Percentiles rank a stretch among this genome's conserved stretches.
These are phyloP conservation scores for Theocolax elegans DNA, from an alignment of 1,140 invertebrate species.

Conservation along the genomic window DNA sequence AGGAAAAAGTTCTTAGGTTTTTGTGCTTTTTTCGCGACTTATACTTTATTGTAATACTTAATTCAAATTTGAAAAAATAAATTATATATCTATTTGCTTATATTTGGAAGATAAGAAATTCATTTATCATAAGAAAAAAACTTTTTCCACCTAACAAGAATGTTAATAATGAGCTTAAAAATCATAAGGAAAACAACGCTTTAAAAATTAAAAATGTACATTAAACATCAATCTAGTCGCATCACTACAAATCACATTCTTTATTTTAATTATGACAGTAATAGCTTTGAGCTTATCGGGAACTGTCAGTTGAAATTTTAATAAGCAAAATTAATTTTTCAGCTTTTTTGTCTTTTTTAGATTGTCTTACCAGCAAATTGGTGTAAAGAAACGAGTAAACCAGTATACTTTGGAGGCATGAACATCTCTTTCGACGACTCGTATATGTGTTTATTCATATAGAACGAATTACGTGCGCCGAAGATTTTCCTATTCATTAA, in stretches of 20 bases:
- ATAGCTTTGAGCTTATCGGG: constrained; percentile 11
- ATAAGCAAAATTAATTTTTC: too few relatives aligned
- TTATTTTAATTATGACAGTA: constrained; percentile 23
- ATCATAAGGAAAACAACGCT: not conserved
- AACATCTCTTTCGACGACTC: not conserved
- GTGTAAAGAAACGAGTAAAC: not conserved
- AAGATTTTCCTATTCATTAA: constrained; percentile 1
- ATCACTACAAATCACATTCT: constrained; percentile 19
- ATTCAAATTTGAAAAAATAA: not conserved
- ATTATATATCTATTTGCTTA: not conserved
- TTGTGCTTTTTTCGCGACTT: constrained; percentile 20
- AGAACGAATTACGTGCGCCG: constrained; percentile 2
- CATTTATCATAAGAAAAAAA: not conserved
- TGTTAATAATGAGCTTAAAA: not conserved
- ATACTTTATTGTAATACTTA: not conserved
- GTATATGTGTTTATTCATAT: not conserved
- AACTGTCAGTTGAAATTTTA: not conserved
- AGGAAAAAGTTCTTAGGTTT: constrained; percentile 10
- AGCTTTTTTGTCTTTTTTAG: too few relatives aligned
- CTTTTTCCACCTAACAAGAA: constrained; percentile 12
- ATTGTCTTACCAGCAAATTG: not conserved
- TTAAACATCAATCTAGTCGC: constrained; percentile 21
- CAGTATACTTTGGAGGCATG: not conserved
- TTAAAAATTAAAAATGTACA: constrained; percentile 20
- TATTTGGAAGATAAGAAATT: not conserved